Evolutionary conservation across 2,888 invertebrate species (phyloP).

Genomic region (Trissolcus japonicus): DNA sequence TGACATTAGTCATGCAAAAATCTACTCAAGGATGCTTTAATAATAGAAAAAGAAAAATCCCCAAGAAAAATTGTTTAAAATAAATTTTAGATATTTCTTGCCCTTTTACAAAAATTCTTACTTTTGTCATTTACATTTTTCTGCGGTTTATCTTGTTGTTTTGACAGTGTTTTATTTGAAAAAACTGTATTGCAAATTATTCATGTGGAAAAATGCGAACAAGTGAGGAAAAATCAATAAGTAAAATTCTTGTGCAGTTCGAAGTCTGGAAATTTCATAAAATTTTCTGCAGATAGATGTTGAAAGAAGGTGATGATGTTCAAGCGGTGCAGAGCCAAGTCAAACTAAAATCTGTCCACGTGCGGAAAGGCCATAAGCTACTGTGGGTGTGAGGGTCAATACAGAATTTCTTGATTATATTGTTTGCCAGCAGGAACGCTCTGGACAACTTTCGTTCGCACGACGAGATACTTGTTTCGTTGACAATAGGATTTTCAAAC

Average conservation of each 20-base stretch:
- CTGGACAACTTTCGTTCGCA: slow-evolving; percentile 33
- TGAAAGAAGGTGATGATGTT: slow-evolving; percentile 34
- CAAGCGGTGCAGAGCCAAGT: slow-evolving; percentile 23
- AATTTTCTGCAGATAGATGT: slow-evolving; percentile 38
- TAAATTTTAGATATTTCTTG: too few species aligned
- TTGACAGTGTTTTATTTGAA: too few species aligned
- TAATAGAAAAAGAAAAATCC: not conserved
- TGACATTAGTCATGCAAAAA: slow-evolving; percentile 41
- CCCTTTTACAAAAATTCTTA: too few species aligned
- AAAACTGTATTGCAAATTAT: too few species aligned
- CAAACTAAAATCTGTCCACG: slow-evolving; percentile 36
- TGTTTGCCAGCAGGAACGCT: slow-evolving; percentile 38
- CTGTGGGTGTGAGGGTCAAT: slow-evolving; percentile 38
- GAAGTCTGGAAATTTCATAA: slow-evolving; percentile 34
- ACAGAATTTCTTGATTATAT: slow-evolving; percentile 59
- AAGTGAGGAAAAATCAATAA: slow-evolving; percentile 24
- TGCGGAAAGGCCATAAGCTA: not conserved
- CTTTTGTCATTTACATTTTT: too few species aligned
- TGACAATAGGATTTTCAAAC: slow-evolving; percentile 41
- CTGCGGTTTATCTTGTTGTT: too few species aligned
- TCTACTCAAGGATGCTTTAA: slow-evolving; percentile 11
- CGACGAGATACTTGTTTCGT: slow-evolving; percentile 41
- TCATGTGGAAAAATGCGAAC: too few species aligned
- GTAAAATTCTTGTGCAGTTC: slow-evolving; percentile 17
- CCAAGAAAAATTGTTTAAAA: too few species aligned